Conservation (phyloP, 2,797 vertebrate genomes). For the Rhynchonycteris naso region DNA sequence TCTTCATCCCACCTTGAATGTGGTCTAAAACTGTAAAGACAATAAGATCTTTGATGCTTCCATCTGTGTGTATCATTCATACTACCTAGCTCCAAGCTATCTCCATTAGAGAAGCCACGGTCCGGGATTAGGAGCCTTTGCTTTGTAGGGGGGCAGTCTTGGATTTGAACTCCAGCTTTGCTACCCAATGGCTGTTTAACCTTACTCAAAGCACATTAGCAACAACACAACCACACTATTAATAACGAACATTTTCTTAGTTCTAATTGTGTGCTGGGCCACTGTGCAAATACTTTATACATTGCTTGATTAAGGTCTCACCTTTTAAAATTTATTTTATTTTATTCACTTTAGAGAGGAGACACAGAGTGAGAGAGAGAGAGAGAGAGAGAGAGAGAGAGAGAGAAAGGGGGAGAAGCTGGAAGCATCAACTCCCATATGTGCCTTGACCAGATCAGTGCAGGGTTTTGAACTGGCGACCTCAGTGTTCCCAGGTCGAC, state of each 20-base stretch:
- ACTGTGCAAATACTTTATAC: background rate
- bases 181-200: background rate
- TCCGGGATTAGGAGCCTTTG: background rate
- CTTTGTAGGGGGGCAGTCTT: background rate
- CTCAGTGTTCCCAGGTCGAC: too few species aligned
- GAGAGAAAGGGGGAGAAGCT: too few species aligned
- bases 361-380: too few species aligned
- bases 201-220: background rate
- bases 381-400: too few species aligned
- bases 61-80: background rate
- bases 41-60: background rate
- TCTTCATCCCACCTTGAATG: conserved; percentile 25
- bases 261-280: background rate
- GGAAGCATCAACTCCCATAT: too few species aligned
- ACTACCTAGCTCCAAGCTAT: background rate
- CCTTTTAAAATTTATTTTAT: too few species aligned
- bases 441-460: too few species aligned
- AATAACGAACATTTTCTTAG: background rate
- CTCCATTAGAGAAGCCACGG: background rate
- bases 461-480: too few species aligned
- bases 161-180: background rate
- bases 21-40: background rate
- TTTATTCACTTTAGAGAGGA: too few species aligned
- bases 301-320: background rate
- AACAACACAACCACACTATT: background rate